Evolutionary conservation across 2,888 invertebrate species (phyloP), one percentile per base, ranked within the genome.

Genomic region (Caenorhabditis angaria): DNA sequence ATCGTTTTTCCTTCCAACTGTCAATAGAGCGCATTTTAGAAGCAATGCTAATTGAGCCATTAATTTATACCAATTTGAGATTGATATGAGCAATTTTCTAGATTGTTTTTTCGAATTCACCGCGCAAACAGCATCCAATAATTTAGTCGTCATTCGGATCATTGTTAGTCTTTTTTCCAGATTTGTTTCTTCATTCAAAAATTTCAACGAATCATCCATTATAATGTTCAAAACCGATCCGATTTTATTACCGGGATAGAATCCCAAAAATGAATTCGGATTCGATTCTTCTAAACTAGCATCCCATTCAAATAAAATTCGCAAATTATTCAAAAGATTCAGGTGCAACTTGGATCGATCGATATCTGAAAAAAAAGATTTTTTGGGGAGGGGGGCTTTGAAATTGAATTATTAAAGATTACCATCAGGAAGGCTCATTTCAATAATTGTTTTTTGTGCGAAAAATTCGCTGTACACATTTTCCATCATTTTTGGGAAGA

Each of bases 291-390:
- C 51, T 5, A 10, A 25, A 8, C 48, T 12, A 3, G 59, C n/a
- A 22, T 73, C 73, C 73, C 73, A 69, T n/a, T 69, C 73, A 5
- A 73, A 32, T 24, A 73, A 18, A 20, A 50, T 51, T 54, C 62
- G 29, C 8, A 73, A 18, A 59, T 72, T 72, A 12, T 59, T 35
- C 6, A 68, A 18, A 5, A 72, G 10, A 54, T 65, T 72, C 22
- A 54, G n/a, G 18, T 66, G 65, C 3, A 56, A 35, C 25, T 22
- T 29, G 5, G 18, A 35, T 4, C 14, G 29, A 14, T 70, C 61
- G 20, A 48, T 14, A 5, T 59, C 62, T 29, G 10, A 6, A 51
- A 51, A 51, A 8, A 8, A 5, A 51, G 10, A 14, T 22, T 24
- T 24, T 55, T 55, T 5, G 10, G 28, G 20, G 3, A 10, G 6